Conservation (phyloP, 1,140 invertebrate species). For the Dolichoris vasculosae region DNA sequence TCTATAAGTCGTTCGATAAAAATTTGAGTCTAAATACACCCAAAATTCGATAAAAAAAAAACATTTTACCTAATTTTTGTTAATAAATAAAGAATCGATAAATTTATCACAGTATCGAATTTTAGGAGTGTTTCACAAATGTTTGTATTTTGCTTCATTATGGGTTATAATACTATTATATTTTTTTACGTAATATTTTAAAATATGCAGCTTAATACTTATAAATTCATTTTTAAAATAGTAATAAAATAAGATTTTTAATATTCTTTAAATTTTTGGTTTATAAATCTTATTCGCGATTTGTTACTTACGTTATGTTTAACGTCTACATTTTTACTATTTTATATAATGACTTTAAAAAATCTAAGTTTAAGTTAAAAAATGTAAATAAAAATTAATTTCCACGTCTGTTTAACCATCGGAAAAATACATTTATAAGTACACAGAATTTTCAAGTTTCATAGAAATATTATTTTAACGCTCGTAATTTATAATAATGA, state of each 20-base stretch:
- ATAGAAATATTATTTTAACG: not conserved
- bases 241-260: too few relatives aligned
- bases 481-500: not conserved
- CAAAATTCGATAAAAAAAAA: not conserved
- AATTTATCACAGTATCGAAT: not conserved
- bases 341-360: not conserved
- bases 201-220: too few relatives aligned
- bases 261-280: too few relatives aligned
- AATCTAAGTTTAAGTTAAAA: not conserved
- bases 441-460: not conserved
- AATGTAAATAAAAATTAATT: not conserved
- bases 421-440: constrained; percentile 7
- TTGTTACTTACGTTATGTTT: too few relatives aligned
- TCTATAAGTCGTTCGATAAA: constrained; percentile 6
- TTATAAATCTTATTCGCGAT: too few relatives aligned
- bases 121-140: not conserved
- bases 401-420: not conserved
- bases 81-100: too few relatives aligned
- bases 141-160: not conserved
- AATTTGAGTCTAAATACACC: constrained; percentile 24
- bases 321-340: not conserved
- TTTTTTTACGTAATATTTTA: not conserved
- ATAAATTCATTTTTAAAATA: too few relatives aligned
- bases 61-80: not conserved
- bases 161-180: not conserved